Conservation (phyloP, 2,113 vertebrate genomes). For the Brachyhypopomus occidentalis region DNA sequence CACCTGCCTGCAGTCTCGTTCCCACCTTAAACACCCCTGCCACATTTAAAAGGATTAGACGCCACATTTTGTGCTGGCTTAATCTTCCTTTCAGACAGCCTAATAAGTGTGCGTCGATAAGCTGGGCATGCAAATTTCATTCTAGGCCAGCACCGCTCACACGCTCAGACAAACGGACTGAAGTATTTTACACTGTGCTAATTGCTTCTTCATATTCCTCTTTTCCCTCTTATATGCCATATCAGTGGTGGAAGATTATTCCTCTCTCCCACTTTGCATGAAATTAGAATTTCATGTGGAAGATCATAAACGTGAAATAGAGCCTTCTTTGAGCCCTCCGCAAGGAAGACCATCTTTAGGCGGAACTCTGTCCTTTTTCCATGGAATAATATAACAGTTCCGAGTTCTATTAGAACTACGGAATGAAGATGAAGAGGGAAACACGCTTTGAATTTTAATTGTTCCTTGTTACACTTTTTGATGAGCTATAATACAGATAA, state of each 20-base stretch:
- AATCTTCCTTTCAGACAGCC: slow-evolving; percentile 82
- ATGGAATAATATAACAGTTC: neutral
- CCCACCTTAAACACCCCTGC: slow-evolving; percentile 77
- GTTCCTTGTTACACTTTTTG: slow-evolving; percentile 19
- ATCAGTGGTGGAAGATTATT: slow-evolving; percentile 78
- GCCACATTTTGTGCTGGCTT: slow-evolving; percentile 80
- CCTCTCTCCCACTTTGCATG: slow-evolving; percentile 76
- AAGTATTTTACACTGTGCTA: slow-evolving; percentile 76
- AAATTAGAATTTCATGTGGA: slow-evolving; percentile 80
- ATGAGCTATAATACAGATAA: neutral
- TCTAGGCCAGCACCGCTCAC: slow-evolving; percentile 73
- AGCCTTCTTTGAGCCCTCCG: slow-evolving; percentile 43
- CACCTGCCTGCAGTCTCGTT: slow-evolving; percentile 63
- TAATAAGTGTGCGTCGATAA: slow-evolving; percentile 81
- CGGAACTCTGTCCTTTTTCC: slow-evolving; percentile 43
- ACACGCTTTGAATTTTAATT: slow-evolving; percentile 19
- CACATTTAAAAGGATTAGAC: slow-evolving; percentile 84
- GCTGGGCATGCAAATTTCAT: slow-evolving; percentile 82
- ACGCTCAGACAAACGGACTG: slow-evolving; percentile 73
- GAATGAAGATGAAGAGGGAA: slow-evolving; percentile 14
- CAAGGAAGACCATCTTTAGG: slow-evolving; percentile 6
- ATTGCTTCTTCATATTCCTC: slow-evolving; percentile 80
- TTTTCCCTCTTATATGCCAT: slow-evolving; percentile 73
- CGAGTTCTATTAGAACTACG: neutral
- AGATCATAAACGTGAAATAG: slow-evolving; percentile 68